These are phyloP conservation scores for Telmatochromis sp. DNA, from an alignment of 2,113 vertebrate species.

Conservation along the genomic window DNA sequence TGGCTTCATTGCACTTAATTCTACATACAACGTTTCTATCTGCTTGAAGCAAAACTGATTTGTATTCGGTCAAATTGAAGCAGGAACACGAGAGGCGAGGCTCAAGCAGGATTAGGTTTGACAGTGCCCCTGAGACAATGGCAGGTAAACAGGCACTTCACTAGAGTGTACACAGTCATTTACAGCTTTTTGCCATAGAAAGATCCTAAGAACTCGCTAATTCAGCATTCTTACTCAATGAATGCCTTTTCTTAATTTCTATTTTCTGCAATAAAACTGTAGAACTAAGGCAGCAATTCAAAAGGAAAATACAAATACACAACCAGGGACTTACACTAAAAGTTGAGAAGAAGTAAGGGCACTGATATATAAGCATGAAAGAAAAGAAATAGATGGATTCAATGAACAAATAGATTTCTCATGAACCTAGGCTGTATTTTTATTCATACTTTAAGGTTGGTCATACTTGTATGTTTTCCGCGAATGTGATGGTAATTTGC, in stretches of 20 bases:
- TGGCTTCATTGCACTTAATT: neutral
- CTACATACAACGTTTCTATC: neutral
- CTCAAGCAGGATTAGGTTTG: slow-evolving; percentile 32
- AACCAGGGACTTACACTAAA: neutral
- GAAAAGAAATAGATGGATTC: neutral
- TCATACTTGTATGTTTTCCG: neutral
- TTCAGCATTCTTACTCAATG: neutral
- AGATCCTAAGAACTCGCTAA: neutral
- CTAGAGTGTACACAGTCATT: slow-evolving; percentile 30
- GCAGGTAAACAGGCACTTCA: slow-evolving; percentile 41
- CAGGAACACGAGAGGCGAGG: neutral
- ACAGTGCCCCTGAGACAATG: slow-evolving; percentile 31
- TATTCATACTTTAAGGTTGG: neutral
- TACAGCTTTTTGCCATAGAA: neutral
- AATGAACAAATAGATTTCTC: neutral
- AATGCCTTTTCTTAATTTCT: neutral
- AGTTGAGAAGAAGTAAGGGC: neutral
- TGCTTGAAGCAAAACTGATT: slow-evolving; percentile 24
- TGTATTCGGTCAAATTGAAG: slow-evolving; percentile 13
- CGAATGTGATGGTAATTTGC: neutral
- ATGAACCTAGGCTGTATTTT: neutral
- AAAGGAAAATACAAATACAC: neutral
- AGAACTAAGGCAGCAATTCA: neutral
- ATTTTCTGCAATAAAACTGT: neutral
- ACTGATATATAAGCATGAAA: neutral